Evolutionary conservation across 2,113 vertebrate species (phyloP).

Genomic region (Lophochroa leadbeateri): DNA sequence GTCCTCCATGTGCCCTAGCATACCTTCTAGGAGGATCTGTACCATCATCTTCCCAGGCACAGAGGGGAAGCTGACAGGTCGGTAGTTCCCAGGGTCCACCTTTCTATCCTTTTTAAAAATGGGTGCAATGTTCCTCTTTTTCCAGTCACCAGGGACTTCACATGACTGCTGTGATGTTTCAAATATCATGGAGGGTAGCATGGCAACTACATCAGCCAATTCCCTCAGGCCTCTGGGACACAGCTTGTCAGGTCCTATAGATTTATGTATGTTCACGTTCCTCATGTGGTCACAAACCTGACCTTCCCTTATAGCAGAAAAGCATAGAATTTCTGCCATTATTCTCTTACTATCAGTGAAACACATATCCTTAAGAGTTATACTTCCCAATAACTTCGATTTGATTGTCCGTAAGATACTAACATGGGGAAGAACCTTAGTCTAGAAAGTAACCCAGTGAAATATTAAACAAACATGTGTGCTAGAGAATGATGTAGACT

Average conservation of each 20-base stretch:
- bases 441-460: background rate
- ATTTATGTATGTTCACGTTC: background rate
- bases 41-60: background rate
- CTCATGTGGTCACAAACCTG: background rate
- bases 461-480: background rate
- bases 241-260: rapidly evolving
- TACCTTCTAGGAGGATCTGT: background rate
- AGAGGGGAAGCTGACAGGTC: background rate
- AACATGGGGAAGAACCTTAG: background rate
- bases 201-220: background rate
- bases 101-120: background rate
- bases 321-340: background rate
- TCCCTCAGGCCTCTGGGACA: background rate
- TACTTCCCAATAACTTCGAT: background rate
- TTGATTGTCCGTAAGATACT: background rate
- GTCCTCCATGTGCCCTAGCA: background rate
- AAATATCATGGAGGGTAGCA: background rate
- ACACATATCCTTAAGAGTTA: background rate
- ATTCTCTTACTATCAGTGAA: background rate
- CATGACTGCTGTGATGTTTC: background rate
- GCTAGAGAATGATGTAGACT: background rate
- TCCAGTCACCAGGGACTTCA: background rate
- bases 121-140: background rate
- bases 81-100: rapidly evolving
- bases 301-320: background rate